Percentiles rank a stretch among this genome's conserved stretches.
These are phyloP conservation scores for Orycteropus afer DNA, from an alignment of 2,113 vertebrate species.

Conservation along the genomic window DNA sequence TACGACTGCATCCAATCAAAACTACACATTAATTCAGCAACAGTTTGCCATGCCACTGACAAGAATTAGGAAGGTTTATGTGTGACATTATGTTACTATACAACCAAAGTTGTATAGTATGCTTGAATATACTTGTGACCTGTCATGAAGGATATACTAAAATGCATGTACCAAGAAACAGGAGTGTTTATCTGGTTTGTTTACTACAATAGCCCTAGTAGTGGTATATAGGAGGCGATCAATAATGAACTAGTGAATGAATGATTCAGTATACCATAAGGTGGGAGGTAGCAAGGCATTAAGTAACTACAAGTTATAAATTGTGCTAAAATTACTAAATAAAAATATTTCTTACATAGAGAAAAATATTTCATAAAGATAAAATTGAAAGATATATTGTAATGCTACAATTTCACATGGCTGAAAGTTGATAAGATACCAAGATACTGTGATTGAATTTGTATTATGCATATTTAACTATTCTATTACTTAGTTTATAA, in stretches of 20 bases:
- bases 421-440: background rate
- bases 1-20: background rate
- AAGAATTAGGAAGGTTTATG: background rate
- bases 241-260: background rate
- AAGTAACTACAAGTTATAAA: background rate
- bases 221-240: accelerated
- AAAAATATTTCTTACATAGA: background rate
- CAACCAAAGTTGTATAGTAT: background rate
- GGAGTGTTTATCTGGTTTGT: background rate
- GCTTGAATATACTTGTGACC: background rate
- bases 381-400: background rate
- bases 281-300: background rate
- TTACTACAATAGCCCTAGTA: background rate
- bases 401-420: background rate
- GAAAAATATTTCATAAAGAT: background rate
- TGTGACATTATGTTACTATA: background rate
- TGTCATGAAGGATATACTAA: background rate
- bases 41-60: background rate
- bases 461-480: background rate
- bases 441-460: background rate
- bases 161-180: background rate
- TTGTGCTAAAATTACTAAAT: background rate
- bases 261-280: background rate
- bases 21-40: background rate
- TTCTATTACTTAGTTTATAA: background rate